Base-by-base conservation (phyloP, 1,140 invertebrate genomes). In the Oncopeltus fasciatus region DNA sequence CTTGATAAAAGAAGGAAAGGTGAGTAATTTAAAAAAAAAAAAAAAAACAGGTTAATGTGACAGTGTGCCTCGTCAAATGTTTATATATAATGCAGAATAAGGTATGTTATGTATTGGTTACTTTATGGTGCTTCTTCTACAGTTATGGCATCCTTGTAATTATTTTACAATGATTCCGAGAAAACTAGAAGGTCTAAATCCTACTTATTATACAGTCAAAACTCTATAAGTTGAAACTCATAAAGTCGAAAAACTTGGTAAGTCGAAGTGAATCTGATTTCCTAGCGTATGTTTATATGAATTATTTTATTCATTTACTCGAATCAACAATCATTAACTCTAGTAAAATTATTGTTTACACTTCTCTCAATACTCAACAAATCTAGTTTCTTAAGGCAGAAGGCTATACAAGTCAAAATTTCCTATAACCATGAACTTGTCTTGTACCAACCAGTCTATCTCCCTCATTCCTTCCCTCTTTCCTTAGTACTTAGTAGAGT, bases 1-100 rank as follows among this genome's bases (percentile, higher is more conserved):
- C 74, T 97, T 59, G 92, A 96, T 72, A 95, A 93, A 73, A 79
- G 93, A 62, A 80, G 90, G 61, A 95, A 95, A 80, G 92, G 74
- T 72, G n/a, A n/a, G n/a, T n/a, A n/a, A 66, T 62, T 56, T 44
- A 44, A 44, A 44, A 44, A 46, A 4, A 46, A 46, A 18, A 18
- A 18, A 46, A 5, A 4, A 46, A 20, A 5, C 1, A n/a, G 21
- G n/a, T n/a, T n/a, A n/a, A n/a, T n/a, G n/a, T n/a, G n/a, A n/a
- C n/a, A n/a, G n/a, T n/a, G n/a, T n/a, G n/a, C n/a, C n/a, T n/a
- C n/a, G n/a, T n/a, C n/a, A n/a, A n/a, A n/a, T n/a, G n/a, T n/a
- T n/a, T n/a, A n/a, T n/a, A n/a, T n/a, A n/a, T n/a, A n/a, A n/a
- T n/a, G n/a, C n/a, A n/a, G n/a, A n/a, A n/a, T n/a, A n/a, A n/a